Evolutionary conservation across 1,140 invertebrate species (phyloP).

Genomic region (Microplitis demolitor): DNA sequence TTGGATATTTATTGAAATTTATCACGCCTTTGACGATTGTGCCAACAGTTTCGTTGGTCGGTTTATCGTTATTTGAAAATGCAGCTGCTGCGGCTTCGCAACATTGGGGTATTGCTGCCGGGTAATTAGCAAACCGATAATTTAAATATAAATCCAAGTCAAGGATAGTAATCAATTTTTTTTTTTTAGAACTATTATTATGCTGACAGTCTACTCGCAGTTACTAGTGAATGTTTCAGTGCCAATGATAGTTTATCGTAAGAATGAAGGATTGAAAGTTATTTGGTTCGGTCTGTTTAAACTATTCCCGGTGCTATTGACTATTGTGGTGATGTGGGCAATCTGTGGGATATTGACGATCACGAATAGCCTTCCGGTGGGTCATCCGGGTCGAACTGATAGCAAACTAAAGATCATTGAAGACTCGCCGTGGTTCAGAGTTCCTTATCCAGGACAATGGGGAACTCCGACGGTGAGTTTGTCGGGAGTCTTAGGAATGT

Average conservation of each 20-base stretch:
- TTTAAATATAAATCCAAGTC: not conserved
- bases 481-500: constrained; percentile 79
- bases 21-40: constrained; percentile 82
- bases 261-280: constrained; percentile 65
- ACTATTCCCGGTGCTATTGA: constrained; percentile 81
- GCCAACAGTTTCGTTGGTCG: constrained; percentile 80
- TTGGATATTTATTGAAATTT: constrained; percentile 74
- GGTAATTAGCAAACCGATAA: constrained; percentile 58
- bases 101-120: constrained; percentile 80
- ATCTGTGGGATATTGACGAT: constrained; percentile 77
- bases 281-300: constrained; percentile 78
- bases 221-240: constrained; percentile 73
- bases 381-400: constrained; percentile 80
- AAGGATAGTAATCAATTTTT: not conserved
- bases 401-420: constrained; percentile 73
- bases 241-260: constrained; percentile 69
- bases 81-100: constrained; percentile 75
- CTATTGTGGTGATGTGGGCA: constrained; percentile 80
- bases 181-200: constrained; percentile 74
- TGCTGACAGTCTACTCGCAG: constrained; percentile 84
- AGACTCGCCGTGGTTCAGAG: constrained; percentile 80
- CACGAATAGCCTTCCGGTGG: constrained; percentile 68
- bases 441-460: constrained; percentile 91
- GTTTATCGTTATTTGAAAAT: constrained; percentile 79
- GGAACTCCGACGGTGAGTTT: constrained; percentile 78